These are phyloP conservation scores for Caranx melampygus DNA, from an alignment of 2,113 vertebrate species.

Conservation along the genomic window DNA sequence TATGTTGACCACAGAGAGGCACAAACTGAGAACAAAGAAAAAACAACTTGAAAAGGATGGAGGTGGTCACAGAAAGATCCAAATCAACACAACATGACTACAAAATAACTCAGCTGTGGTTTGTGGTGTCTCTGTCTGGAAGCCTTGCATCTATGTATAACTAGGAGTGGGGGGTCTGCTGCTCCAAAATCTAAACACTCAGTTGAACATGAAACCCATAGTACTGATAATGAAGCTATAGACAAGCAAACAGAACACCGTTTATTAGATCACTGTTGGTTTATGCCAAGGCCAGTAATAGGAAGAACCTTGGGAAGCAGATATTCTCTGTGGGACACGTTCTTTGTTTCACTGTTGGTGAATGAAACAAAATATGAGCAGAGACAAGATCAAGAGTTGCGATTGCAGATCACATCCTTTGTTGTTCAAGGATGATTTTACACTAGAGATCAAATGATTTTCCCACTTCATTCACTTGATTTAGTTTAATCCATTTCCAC, in stretches of 20 bases:
- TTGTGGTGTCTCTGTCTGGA: no score
- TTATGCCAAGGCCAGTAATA: slow-evolving; percentile 35
- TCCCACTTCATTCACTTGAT: neutral
- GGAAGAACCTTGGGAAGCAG: slow-evolving; percentile 37
- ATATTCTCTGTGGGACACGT: slow-evolving; percentile 7
- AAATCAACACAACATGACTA: no score
- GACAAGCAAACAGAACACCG: slow-evolving; percentile 7
- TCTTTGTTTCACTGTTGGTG: slow-evolving; percentile 10
- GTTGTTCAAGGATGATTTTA: neutral
- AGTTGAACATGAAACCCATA: no score
- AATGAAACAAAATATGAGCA: slow-evolving; percentile 12
- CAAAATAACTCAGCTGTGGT: no score
- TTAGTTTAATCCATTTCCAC: neutral
- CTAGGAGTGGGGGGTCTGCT: no score
- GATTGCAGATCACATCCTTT: neutral
- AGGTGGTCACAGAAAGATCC: no score
- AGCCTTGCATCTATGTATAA: no score
- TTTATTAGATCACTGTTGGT: slow-evolving; percentile 19
- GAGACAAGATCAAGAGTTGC: neutral
- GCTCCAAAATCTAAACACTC: no score
- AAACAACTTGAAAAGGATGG: no score
- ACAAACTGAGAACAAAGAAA: no score
- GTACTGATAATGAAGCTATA: no score
- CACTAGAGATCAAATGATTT: neutral
- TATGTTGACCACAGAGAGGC: no score